These are phyloP conservation scores for Holacanthella duospinosa DNA, from an alignment of 2,888 invertebrate species.

Conservation along the genomic window DNA sequence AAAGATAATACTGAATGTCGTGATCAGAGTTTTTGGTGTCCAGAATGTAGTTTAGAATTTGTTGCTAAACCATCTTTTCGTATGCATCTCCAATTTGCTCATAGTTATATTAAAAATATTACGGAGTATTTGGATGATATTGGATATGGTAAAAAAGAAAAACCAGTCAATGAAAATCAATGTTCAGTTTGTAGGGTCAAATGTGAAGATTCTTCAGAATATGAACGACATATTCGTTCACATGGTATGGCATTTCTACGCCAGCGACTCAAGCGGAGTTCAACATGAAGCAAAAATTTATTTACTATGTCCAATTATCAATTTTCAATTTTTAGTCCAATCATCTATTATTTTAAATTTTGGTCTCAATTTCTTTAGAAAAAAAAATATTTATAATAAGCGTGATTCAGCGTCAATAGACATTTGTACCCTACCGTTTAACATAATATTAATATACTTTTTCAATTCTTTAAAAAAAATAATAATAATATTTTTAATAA, in stretches of 20 bases:
- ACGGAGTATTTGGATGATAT: not conserved
- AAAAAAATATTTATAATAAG: no score
- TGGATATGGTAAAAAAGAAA: not conserved
- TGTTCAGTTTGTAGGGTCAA: not conserved
- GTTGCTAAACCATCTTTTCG: not conserved
- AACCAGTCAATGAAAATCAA: not conserved
- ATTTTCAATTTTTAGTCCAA: no score
- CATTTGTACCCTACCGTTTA: no score
- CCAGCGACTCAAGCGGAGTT: not conserved
- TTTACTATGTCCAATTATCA: no score
- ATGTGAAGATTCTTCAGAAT: not conserved
- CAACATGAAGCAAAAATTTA: not conserved
- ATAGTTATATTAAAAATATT: not conserved
- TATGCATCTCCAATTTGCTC: slow-evolving; percentile 1
- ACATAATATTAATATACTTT: no score
- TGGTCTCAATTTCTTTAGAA: no score
- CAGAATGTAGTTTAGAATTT: slow-evolving; percentile 2
- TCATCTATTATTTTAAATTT: no score
- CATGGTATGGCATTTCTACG: slow-evolving; percentile 4
- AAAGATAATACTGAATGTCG: not conserved
- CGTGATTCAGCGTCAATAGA: no score
- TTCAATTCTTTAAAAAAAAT: no score
- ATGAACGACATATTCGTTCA: not conserved
- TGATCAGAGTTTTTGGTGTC: slow-evolving; percentile 5
- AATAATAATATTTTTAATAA: no score